phyloP scores from a whole-genome alignment of 2,113 vertebrate genomes.

The Passerina amoena region DNA sequence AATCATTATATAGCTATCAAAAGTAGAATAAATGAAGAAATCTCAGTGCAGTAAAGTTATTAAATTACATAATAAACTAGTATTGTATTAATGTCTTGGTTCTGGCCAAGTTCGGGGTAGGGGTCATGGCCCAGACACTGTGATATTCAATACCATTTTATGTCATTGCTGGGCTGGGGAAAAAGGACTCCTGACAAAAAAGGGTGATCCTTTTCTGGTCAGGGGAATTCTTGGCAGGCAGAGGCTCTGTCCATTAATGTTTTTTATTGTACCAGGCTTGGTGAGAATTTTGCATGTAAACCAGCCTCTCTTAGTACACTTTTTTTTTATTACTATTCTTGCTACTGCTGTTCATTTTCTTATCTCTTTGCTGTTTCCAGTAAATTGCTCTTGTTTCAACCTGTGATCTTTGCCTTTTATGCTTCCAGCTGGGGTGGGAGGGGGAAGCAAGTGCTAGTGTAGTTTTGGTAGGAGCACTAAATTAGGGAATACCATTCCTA shows the following conservation, averaged over 20 bases:
- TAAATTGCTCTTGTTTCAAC: not conserved
- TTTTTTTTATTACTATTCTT: not conserved
- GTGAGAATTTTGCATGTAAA: not conserved
- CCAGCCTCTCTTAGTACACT: not conserved
- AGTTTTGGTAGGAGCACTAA: not conserved
- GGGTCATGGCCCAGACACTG: not conserved
- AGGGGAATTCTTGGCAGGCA: too few species aligned
- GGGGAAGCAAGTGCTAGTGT: not conserved
- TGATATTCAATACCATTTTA: not conserved
- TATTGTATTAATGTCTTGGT: not conserved
- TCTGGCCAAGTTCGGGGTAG: not conserved
- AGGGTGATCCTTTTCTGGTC: not conserved
- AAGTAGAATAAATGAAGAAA: constrained; percentile 26
- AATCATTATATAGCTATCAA: not conserved
- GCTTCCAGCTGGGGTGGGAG: not conserved
- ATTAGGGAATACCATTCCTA: not conserved
- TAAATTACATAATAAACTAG: not conserved
- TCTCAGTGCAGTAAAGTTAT: not conserved
- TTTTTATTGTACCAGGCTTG: not conserved
- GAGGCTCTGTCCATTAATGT: not conserved
- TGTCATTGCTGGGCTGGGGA: fast-evolving
- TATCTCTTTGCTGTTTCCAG: not conserved
- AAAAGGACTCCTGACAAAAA: not conserved
- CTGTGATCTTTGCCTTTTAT: fast-evolving
- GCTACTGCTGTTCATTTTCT: not conserved